Conservation (phyloP, 2,888 invertebrate species). For the Aphrophora alni region DNA sequence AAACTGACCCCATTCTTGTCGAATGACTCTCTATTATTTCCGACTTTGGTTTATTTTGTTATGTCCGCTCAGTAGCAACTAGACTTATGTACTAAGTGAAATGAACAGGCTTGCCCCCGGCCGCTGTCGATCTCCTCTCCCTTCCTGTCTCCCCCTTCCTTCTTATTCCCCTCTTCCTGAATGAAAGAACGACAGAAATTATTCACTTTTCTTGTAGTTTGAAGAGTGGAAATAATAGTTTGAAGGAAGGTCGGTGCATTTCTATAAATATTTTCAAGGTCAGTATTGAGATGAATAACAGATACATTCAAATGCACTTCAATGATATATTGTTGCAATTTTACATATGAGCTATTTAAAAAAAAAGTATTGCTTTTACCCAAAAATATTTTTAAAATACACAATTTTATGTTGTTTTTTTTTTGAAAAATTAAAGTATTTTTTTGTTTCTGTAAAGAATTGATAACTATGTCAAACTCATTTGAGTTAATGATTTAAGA, state of each 20-base stretch:
- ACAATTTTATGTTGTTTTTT: no score
- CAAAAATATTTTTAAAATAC: no score
- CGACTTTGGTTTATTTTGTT: neutral
- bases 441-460: no score
- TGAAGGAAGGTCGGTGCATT: neutral
- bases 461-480: no score
- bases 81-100: neutral
- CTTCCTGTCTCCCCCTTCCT: neutral
- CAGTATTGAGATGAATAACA: no score
- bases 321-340: no score
- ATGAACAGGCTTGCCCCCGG: neutral
- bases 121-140: neutral
- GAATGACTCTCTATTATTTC: conserved; percentile 14
- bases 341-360: no score
- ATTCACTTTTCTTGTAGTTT: neutral
- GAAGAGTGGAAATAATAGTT: neutral
- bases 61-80: neutral
- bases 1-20: neutral
- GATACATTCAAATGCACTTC: no score
- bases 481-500: no score
- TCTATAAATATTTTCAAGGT: neutral
- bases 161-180: neutral
- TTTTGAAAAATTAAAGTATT: no score
- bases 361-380: no score
- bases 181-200: neutral